These are phyloP conservation scores for Casuarius casuarius DNA, from an alignment of 2,113 vertebrate species.

Conservation along the genomic window DNA sequence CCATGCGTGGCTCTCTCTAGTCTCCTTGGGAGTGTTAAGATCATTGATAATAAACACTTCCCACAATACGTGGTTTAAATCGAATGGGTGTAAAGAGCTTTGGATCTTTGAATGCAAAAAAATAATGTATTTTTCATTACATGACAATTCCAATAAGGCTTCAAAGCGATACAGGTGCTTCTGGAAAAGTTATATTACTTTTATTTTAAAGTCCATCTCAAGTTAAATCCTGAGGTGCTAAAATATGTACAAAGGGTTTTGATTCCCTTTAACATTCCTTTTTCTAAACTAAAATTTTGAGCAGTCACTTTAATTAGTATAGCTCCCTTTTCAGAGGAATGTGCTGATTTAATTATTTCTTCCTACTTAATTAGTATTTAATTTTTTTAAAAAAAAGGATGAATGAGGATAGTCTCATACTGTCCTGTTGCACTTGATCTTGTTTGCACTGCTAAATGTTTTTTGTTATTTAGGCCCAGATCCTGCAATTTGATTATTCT, in stretches of 20 bases:
- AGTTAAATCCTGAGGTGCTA: neutral
- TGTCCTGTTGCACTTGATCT: neutral
- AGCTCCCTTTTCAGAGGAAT: neutral
- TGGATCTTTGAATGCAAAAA: neutral
- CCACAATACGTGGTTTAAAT: neutral
- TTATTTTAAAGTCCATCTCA: neutral
- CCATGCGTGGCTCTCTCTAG: rapidly evolving
- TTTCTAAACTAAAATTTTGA: neutral
- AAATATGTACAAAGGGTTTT: neutral
- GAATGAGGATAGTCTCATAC: neutral
- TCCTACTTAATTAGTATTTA: neutral
- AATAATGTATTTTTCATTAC: neutral
- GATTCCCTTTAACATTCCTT: neutral
- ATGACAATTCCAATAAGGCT: neutral
- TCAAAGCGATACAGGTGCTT: neutral
- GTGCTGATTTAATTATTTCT: neutral
- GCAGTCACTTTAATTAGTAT: neutral
- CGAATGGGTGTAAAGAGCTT: neutral
- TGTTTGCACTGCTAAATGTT: neutral
- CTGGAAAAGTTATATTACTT: neutral
- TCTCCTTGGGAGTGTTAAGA: neutral
- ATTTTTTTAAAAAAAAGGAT: neutral
- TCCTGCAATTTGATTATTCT: neutral
- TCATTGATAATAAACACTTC: neutral
- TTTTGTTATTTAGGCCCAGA: neutral